These are phyloP conservation scores for Plebejus anna DNA, from an alignment of 2,888 invertebrate species.

Conservation along the genomic window DNA sequence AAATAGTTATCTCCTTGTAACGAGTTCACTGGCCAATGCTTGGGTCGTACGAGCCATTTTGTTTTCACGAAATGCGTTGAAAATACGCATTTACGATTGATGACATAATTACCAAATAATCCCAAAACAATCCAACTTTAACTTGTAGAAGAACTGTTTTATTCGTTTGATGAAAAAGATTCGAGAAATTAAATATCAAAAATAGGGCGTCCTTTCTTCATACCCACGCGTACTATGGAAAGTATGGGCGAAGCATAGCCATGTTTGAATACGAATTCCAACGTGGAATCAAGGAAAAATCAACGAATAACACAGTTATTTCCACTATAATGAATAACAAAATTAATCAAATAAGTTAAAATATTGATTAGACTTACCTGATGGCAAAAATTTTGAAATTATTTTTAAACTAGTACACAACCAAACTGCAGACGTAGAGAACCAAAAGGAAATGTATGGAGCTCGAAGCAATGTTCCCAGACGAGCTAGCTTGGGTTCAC, in stretches of 20 bases:
- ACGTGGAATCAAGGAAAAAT: slow-evolving; percentile 72
- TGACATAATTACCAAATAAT: slow-evolving; percentile 72
- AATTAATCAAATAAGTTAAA: slow-evolving; percentile 58
- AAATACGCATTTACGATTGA: slow-evolving; percentile 75
- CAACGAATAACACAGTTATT: slow-evolving; percentile 53
- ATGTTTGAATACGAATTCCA: slow-evolving; percentile 79
- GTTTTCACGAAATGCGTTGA: slow-evolving; percentile 77
- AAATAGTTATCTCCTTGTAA: slow-evolving; percentile 69
- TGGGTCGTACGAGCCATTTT: slow-evolving; percentile 79
- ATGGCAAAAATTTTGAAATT: slow-evolving; percentile 79
- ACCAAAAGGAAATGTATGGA: slow-evolving; percentile 80
- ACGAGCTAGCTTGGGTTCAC: slow-evolving; percentile 74
- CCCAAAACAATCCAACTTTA: slow-evolving; percentile 62
- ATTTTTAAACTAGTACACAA: slow-evolving; percentile 79
- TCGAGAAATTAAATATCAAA: slow-evolving; percentile 77
- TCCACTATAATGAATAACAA: slow-evolving; percentile 56
- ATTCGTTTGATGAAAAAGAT: slow-evolving; percentile 70
- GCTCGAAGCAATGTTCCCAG: slow-evolving; percentile 77
- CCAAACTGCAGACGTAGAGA: slow-evolving; percentile 80
- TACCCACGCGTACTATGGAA: slow-evolving; percentile 77
- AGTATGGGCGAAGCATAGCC: slow-evolving; percentile 75
- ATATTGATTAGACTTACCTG: slow-evolving; percentile 73
- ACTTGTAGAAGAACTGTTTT: slow-evolving; percentile 74
- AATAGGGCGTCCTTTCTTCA: slow-evolving; percentile 68
- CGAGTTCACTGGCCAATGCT: slow-evolving; percentile 78